Evolutionary conservation across 2,797 vertebrate genomes (phyloP), one percentile per base, ranked within the genome.

Genomic region (Aldrovandia affinis): DNA sequence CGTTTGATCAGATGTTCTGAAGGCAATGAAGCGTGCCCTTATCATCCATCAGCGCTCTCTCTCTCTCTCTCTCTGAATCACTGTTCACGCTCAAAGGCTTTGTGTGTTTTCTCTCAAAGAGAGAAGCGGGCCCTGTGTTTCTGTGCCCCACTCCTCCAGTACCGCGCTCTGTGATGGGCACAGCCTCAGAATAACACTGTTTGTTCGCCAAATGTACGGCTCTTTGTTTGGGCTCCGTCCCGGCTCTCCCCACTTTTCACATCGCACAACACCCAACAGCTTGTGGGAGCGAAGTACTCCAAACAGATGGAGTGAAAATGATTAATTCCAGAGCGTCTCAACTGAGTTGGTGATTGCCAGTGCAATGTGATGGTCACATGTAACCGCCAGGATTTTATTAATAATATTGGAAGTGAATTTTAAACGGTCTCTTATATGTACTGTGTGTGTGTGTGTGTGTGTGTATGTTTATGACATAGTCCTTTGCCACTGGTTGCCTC

Each of bases 151-250:
- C 47, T 54, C 30, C 59, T 9, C 42, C 39, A 54, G 10, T 52
- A 30, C 36, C 57, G 12, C 9, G 47, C 36, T 63, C 4, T 81
- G 15, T 28, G 57, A 63, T 20, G 50, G 1, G 28, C 50, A 36
- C 50, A 8, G 78, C n/a, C 78, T 15, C 78, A 80, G n/a, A 57
- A 81, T 25, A 59, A 10, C 52, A 50, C 0, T 12, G 6, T 7
- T 54, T 57, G 30, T 80, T 55, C 7, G 57, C 7, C 30, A 42
- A 42, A 61, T 18, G 8, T n/a, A 59, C 52, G 5, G 79, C 36
- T 39, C 52, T 81, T 81, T 81, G 79, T 81, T n/a, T 61, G 79
- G 15, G 6, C 20, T 39, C 54, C 44, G 80, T 61, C n/a, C 25
- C 33, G 75, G 75, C 44, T 52, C n/a, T n/a, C 33, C 7, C 30